Percentiles rank a stretch among this genome's conserved stretches.
Conservation (phyloP, 2,113 vertebrate genomes). For the Hystrix cristata region DNA sequence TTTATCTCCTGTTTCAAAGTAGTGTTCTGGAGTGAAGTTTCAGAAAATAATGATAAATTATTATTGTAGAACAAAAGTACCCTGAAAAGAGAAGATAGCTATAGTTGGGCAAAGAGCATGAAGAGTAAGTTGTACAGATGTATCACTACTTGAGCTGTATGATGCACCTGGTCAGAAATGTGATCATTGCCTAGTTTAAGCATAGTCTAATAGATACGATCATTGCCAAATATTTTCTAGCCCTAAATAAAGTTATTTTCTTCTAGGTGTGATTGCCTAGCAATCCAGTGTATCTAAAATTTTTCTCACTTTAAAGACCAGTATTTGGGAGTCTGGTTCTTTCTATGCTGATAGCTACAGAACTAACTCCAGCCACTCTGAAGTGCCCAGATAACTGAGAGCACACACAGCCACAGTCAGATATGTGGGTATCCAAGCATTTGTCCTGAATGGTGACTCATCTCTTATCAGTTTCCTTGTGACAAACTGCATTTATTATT, state of each 20-base stretch:
- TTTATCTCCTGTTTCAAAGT: constrained; percentile 2
- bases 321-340: background rate
- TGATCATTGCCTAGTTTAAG: background rate
- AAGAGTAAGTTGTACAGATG: background rate
- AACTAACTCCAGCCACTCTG: background rate
- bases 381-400: background rate
- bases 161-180: background rate
- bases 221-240: constrained; percentile 25
- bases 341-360: background rate
- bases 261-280: constrained; percentile 27
- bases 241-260: background rate
- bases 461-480: background rate
- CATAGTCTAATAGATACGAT: background rate
- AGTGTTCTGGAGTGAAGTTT: constrained; percentile 34
- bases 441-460: background rate
- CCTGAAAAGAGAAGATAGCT: background rate
- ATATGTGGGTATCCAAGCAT: background rate
- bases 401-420: background rate
- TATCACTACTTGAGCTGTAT: background rate
- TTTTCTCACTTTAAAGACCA: constrained; percentile 24
- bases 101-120: background rate
- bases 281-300: background rate
- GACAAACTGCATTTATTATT: background rate
- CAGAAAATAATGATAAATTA: background rate
- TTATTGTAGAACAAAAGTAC: constrained; percentile 1